phyloP scores from a whole-genome alignment of 92 coral and sea anemone species.

The Phenganax marumi region DNA sequence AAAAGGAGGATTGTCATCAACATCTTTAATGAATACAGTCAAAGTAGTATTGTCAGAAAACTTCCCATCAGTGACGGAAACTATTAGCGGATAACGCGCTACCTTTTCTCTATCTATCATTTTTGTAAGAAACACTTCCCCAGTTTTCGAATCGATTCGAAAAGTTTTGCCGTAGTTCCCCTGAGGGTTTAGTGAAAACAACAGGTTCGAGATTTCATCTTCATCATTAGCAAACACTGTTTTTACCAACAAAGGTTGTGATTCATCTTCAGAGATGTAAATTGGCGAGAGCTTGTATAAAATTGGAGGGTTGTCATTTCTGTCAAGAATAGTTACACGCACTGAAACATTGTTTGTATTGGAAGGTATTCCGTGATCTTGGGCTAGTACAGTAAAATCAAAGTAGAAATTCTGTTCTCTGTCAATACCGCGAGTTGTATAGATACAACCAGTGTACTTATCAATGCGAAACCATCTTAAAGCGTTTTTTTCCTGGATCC shows the following conservation, averaged over 20 bases:
- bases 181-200: constrained; percentile 51
- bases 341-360: constrained; percentile 68
- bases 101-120: constrained; percentile 68
- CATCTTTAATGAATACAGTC: constrained; percentile 66
- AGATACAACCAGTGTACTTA: constrained; percentile 64
- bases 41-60: constrained; percentile 57
- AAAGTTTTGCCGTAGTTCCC: constrained; percentile 65
- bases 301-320: constrained; percentile 80
- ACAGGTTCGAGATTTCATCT: constrained; percentile 64
- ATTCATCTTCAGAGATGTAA: constrained; percentile 69
- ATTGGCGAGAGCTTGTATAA: constrained; percentile 60
- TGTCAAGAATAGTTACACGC: constrained; percentile 66
- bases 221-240: constrained; percentile 67
- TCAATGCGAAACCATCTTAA: constrained; percentile 63
- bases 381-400: constrained; percentile 70
- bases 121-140: constrained; percentile 62
- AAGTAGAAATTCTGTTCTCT: constrained; percentile 68
- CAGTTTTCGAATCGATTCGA: constrained; percentile 56
- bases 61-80: constrained; percentile 68
- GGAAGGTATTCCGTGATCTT: constrained; percentile 66
- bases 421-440: constrained; percentile 66
- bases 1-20: constrained; percentile 81
- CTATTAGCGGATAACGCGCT: constrained; percentile 55
- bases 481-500: constrained; percentile 50
- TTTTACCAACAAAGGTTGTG: constrained; percentile 57